Evolutionary conservation across 2,888 invertebrate genomes (phyloP).

Genomic region (Branchellion lobata): DNA sequence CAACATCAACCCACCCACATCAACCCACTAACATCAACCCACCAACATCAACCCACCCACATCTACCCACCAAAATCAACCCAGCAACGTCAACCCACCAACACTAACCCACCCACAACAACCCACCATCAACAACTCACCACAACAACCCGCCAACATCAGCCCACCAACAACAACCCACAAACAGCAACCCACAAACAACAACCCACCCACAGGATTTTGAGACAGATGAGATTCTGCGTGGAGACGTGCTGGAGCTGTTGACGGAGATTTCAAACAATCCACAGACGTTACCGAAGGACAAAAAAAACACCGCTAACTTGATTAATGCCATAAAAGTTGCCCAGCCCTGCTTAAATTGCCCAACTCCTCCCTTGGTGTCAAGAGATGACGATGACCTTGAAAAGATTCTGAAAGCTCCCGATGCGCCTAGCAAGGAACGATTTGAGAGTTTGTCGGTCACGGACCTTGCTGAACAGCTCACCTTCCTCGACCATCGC

Average conservation of each 20-base stretch:
- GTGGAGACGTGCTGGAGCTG: constrained; percentile 78
- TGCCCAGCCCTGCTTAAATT: neutral
- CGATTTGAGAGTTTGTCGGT: constrained; percentile 82
- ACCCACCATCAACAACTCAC: too few relatives aligned
- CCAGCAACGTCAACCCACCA: too few relatives aligned
- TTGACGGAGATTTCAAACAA: constrained; percentile 83
- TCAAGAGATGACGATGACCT: constrained; percentile 1
- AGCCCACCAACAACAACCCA: too few relatives aligned
- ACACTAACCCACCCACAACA: too few relatives aligned
- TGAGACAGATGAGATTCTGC: constrained; percentile 73
- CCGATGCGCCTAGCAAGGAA: constrained; percentile 72
- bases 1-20: constrained; percentile 52
- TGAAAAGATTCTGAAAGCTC: neutral
- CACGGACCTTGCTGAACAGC: constrained; percentile 85
- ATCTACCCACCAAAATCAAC: too few relatives aligned
- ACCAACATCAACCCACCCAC: too few relatives aligned
- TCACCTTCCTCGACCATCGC: constrained; percentile 86
- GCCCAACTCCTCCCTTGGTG: neutral
- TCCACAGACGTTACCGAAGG: constrained; percentile 76
- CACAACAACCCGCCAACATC: too few relatives aligned
- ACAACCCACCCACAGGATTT: constrained; percentile 68
- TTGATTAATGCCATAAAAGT: neutral
- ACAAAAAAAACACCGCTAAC: constrained; percentile 69
- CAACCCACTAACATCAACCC: too few relatives aligned
- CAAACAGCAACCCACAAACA: too few relatives aligned